Evolutionary conservation across 2,888 invertebrate genomes (phyloP), one percentile per base, ranked within the genome.

Genomic region (Chaetoderma sp.): DNA sequence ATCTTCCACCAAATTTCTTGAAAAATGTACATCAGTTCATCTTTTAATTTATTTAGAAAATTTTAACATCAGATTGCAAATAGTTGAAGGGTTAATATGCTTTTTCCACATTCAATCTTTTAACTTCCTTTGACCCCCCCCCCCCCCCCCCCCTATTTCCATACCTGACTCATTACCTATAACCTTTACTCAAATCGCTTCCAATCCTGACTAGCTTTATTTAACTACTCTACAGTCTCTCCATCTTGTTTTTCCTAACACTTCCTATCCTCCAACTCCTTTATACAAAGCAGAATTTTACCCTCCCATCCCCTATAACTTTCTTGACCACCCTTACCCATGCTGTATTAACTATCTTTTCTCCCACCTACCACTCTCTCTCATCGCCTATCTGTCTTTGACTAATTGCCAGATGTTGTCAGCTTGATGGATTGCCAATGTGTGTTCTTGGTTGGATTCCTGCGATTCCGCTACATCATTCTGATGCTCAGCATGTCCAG

Each of bases 381-480:
- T 54, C 54, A n/a, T 16, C 33, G 32, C 21, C 54, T 54, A 13
- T 54, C 54, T 54, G 10, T 54, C 54, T 54, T 36, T 54, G 32
- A 33, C 16, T 44, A 57, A 23, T 42, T 23, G 25, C 33, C 21
- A n/a, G n/a, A n/a, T n/a, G n/a, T n/a, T n/a, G n/a, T n/a, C n/a
- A n/a, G n/a, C n/a, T n/a, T n/a, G n/a, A n/a, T n/a, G n/a, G n/a
- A n/a, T n/a, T n/a, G n/a, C n/a, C n/a, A n/a, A n/a, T n/a, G n/a
- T n/a, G n/a, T n/a, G n/a, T n/a, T n/a, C n/a, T n/a, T n/a, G n/a
- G n/a, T n/a, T n/a, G n/a, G n/a, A n/a, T n/a, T n/a, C n/a, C n/a
- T n/a, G n/a, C n/a, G n/a, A n/a, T n/a, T n/a, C n/a, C n/a, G n/a
- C n/a, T n/a, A n/a, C n/a, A n/a, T n/a, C n/a, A n/a, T n/a, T n/a